A percentile compares a stretch with the other conserved stretches of the same genome.
Conservation (phyloP, 2,888 invertebrate species). For the Saturnia pavonia region DNA sequence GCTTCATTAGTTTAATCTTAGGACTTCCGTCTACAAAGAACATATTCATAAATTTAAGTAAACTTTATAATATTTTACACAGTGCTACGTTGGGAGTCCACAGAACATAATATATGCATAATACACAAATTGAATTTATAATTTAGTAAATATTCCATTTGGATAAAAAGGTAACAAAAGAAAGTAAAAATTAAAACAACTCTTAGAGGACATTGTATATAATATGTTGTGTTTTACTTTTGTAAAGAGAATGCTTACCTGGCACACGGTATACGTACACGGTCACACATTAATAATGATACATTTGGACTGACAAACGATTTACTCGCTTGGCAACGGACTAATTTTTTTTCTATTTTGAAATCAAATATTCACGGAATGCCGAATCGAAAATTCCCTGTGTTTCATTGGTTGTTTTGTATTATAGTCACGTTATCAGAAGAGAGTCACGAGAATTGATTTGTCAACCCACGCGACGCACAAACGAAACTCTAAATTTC, state of each 20-base stretch:
- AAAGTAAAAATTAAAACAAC: too few species aligned
- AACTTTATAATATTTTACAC: not conserved
- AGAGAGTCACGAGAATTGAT: constrained; percentile 51
- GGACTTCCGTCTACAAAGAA: not conserved
- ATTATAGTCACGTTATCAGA: constrained; percentile 56
- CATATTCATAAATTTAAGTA: not conserved
- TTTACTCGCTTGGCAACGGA: constrained; percentile 17
- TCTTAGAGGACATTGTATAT: not conserved
- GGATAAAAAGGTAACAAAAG: not conserved
- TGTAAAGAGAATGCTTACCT: not conserved
- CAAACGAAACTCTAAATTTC: constrained; percentile 6
- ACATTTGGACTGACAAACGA: constrained; percentile 7
- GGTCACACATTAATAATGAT: not conserved
- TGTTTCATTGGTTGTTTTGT: constrained; percentile 39
- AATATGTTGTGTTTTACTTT: not conserved
- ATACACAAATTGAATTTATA: not conserved
- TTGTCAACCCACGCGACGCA: constrained; percentile 34
- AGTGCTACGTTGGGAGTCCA: not conserved
- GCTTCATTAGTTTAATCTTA: too few species aligned
- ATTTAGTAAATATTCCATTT: not conserved
- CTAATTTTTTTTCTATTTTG: constrained; percentile 15
- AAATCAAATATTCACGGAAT: constrained; percentile 24
- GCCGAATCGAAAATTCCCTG: constrained; percentile 32
- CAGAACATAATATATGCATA: not conserved
- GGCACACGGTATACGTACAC: not conserved